A percentile compares a stretch with the other conserved stretches of the same genome.
These are phyloP conservation scores for Carpatolechia fugitivella DNA, from an alignment of 2,888 invertebrate species.

Conservation along the genomic window DNA sequence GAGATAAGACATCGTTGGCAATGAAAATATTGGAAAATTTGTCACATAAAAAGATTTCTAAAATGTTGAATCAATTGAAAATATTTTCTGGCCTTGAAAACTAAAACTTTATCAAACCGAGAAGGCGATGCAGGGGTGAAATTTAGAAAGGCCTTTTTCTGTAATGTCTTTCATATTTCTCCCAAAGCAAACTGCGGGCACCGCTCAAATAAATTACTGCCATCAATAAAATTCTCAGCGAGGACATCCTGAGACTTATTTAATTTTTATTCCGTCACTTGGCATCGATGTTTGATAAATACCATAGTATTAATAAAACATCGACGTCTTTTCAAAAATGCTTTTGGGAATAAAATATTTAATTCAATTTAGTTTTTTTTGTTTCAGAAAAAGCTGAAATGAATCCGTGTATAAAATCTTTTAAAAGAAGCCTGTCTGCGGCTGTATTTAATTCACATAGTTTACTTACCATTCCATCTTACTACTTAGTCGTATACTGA, in stretches of 20 bases:
- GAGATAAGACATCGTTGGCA: neutral
- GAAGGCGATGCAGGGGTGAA: conserved; percentile 69
- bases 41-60: conserved; percentile 20
- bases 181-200: conserved; percentile 71
- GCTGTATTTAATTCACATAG: conserved; percentile 30
- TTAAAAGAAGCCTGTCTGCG: too few species aligned
- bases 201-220: conserved; percentile 76
- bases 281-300: too few species aligned
- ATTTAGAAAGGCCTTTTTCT: conserved; percentile 73
- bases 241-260: conserved; percentile 73
- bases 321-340: conserved; percentile 48
- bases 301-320: conserved; percentile 67
- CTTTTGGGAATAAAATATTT: conserved; percentile 34
- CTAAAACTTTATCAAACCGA: conserved; percentile 66
- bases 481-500: too few species aligned
- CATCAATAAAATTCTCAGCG: conserved; percentile 77
- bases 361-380: too few species aligned
- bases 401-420: too few species aligned
- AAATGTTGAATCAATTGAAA: conserved; percentile 48
- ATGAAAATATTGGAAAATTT: neutral
- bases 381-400: too few species aligned
- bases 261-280: conserved; percentile 76
- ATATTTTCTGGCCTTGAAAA: conserved; percentile 52
- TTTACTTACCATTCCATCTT: too few species aligned
- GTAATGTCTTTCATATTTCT: conserved; percentile 79